A percentile compares a stretch with the other conserved stretches of the same genome.
Evolutionary conservation across 2,797 vertebrate genomes (phyloP).

Genomic region (Saguinus oedipus): DNA sequence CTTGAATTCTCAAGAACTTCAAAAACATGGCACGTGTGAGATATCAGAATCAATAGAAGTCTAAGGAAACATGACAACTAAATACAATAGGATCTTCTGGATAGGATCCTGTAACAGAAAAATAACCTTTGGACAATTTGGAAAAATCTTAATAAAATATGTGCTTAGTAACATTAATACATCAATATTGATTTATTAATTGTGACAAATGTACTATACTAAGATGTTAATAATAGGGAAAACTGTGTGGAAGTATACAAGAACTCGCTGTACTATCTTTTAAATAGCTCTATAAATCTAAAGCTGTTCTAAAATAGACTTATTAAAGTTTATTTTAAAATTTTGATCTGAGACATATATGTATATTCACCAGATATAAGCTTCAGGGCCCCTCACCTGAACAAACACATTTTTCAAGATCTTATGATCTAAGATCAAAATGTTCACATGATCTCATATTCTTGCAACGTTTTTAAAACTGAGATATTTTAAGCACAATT

Average conservation of each 20-base stretch:
- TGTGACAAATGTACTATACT: neutral
- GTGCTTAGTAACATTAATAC: neutral
- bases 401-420: neutral
- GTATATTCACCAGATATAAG: neutral
- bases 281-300: neutral
- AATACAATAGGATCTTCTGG: neutral
- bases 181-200: neutral
- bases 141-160: neutral
- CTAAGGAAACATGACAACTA: neutral
- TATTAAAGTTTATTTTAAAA: neutral
- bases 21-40: neutral
- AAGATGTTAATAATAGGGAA: neutral
- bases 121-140: neutral
- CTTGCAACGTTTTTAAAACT: neutral
- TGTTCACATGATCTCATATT: neutral
- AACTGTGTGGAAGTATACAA: neutral
- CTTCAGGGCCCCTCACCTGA: neutral
- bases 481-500: neutral
- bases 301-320: neutral
- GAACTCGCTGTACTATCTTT: neutral
- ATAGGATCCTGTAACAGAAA: neutral
- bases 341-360: neutral
- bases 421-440: neutral
- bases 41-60: neutral
- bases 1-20: neutral